Evolutionary conservation across 2,888 invertebrate species (phyloP).

Genomic region (Aporophyla nigra): DNA sequence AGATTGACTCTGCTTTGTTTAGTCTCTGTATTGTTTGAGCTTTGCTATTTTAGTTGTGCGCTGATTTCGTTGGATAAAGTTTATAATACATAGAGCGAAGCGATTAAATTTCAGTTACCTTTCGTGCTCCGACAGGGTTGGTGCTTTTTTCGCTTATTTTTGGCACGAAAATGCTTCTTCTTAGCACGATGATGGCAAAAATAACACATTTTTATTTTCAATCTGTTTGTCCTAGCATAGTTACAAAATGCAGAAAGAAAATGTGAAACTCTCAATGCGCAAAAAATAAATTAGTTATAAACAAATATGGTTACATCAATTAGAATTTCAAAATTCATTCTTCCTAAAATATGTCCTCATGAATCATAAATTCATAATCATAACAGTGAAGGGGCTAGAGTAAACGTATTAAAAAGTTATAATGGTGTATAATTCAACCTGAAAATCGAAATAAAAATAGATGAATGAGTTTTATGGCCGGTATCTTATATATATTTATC

Average conservation of each 20-base stretch:
- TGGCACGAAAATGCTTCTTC: not conserved
- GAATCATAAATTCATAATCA: not conserved
- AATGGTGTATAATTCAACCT: not conserved
- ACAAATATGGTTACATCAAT: too few relatives aligned
- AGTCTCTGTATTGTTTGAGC: constrained; percentile 82
- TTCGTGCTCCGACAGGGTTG: constrained; percentile 12
- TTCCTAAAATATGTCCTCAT: not conserved
- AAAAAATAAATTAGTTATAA: not conserved
- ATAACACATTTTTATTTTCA: too few relatives aligned
- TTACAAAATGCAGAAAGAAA: not conserved
- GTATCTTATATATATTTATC: not conserved
- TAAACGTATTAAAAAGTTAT: not conserved
- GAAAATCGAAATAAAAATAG: constrained; percentile 12
- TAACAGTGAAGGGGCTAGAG: not conserved
- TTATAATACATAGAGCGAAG: constrained; percentile 48
- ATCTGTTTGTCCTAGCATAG: too few relatives aligned
- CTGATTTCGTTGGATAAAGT: constrained; percentile 58
- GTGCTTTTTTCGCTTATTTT: not conserved
- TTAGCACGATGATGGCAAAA: too few relatives aligned
- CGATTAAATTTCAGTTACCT: constrained; percentile 58
- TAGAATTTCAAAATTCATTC: not conserved
- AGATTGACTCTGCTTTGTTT: constrained; percentile 79
- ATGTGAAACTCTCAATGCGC: not conserved
- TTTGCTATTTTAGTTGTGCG: constrained; percentile 75
- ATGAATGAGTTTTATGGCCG: not conserved